These are phyloP conservation scores for Rhynchotus rufescens DNA, from an alignment of 2,797 vertebrate genomes.

Conservation along the genomic window DNA sequence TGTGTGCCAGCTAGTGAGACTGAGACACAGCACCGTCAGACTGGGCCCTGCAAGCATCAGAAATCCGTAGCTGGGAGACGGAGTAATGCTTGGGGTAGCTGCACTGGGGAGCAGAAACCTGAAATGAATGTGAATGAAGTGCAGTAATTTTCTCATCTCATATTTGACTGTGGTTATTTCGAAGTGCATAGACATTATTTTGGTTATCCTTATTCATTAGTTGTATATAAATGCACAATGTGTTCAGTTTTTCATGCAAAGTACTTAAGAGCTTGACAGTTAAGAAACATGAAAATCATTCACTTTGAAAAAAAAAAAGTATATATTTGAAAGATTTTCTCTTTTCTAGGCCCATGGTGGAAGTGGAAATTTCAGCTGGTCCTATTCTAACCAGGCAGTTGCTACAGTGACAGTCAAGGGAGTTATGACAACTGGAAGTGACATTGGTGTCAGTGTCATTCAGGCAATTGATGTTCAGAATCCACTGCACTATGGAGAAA, in stretches of 20 bases:
- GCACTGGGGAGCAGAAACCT: not conserved
- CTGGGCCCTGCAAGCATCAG: not conserved
- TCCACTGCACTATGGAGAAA: slow-evolving; percentile 89
- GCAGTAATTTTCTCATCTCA: not conserved
- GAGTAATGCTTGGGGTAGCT: not conserved
- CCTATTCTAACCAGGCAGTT: slow-evolving; percentile 87
- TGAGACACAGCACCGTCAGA: not conserved
- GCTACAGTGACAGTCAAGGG: slow-evolving; percentile 94
- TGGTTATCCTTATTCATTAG: not conserved
- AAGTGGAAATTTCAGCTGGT: slow-evolving; percentile 96
- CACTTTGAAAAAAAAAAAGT: not conserved
- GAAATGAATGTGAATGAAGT: not conserved
- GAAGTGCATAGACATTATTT: not conserved
- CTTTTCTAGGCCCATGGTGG: slow-evolving; percentile 88
- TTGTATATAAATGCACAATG: not conserved
- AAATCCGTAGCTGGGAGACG: not conserved
- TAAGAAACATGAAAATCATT: not conserved
- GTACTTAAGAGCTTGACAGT: not conserved
- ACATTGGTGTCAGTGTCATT: slow-evolving; percentile 88
- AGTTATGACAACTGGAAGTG: slow-evolving; percentile 90
- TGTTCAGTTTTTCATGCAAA: not conserved
- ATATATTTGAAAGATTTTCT: not conserved
- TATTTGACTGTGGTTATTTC: not conserved
- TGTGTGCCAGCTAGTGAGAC: not conserved
- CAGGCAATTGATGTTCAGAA: slow-evolving; percentile 91